phyloP scores from a whole-genome alignment of 37 sponge, comb jelly and placozoan genomes.

The Spongia lamella region DNA sequence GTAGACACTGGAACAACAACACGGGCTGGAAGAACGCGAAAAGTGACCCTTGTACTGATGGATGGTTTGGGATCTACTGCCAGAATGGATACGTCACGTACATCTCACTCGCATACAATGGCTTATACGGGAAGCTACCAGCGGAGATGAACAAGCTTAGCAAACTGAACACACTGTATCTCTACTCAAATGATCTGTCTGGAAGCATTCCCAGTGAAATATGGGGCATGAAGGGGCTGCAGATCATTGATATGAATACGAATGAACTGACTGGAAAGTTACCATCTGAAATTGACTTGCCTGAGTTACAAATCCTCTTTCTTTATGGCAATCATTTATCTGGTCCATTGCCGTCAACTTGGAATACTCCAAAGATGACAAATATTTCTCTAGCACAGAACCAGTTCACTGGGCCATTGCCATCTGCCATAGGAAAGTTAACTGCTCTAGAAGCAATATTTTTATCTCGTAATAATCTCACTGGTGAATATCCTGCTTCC shows the following conservation, averaged over 20 bases:
- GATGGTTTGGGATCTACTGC: slow-evolving; percentile 77
- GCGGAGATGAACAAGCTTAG: slow-evolving; percentile 30
- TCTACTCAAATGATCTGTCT: slow-evolving; percentile 52
- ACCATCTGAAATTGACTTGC: slow-evolving; percentile 36
- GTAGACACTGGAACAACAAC: slow-evolving; percentile 71
- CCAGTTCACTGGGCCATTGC: slow-evolving; percentile 41
- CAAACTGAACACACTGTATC: slow-evolving; percentile 39
- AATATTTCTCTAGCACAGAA: slow-evolving; percentile 43
- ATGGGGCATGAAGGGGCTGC: slow-evolving; percentile 45
- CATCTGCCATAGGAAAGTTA: background rate
- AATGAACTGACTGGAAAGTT: slow-evolving; percentile 52
- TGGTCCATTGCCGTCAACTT: slow-evolving; percentile 49
- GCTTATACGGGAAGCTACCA: slow-evolving; percentile 56
- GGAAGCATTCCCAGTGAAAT: slow-evolving; percentile 45
- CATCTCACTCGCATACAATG: slow-evolving; percentile 64
- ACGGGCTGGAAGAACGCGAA: slow-evolving; percentile 64
- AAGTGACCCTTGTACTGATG: slow-evolving; percentile 65
- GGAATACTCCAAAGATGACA: slow-evolving; percentile 58
- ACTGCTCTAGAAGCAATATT: slow-evolving; percentile 20
- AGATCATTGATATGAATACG: slow-evolving; percentile 41
- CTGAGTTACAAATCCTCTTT: slow-evolving; percentile 38
- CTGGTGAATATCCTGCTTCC: slow-evolving; percentile 54
- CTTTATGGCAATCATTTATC: slow-evolving; percentile 45
- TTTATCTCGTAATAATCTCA: slow-evolving; percentile 57
- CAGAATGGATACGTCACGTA: slow-evolving; percentile 47